Evolutionary conservation across 2,113 vertebrate species (phyloP), one percentile per base, ranked within the genome.

Genomic region (Syrrhaptes paradoxus): DNA sequence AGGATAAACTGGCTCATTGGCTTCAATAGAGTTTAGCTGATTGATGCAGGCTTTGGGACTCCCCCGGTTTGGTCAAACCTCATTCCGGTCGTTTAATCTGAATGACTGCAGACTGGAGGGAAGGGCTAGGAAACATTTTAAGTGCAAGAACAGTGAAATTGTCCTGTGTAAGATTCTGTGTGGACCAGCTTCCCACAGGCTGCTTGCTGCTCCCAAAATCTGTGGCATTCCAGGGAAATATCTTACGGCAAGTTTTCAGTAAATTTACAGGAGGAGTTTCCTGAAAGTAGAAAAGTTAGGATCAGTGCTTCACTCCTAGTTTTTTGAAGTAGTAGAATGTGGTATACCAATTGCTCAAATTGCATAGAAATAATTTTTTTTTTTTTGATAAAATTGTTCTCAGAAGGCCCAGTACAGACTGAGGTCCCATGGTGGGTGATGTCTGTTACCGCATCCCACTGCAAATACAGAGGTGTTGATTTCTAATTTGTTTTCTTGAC

Each of bases 1-100:
- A 93, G 87, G 49, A 66, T 68, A 83, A 66, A 84, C 45, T 80
- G 78, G 58, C 31, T 95, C 67, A 83, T 93, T 94, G 75, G 62
- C 45, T 95, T 93, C 73, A 85, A 3, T 32, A 54, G 71, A 90
- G 66, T 4, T 83, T n/a, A 65, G 75, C 15, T 85, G 85, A 76
- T 58, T 73, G 87, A 83, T 68, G 62, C 17, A 58, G 63, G 36
- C 67, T 76, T 90, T 82, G 57, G 78, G 49, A 78, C 24, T 75
- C 29, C 29, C 17, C 9, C 18, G 79, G 20, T 48, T 83, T 57
- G 75, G 58, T 70, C 85, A 73, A 66, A 54, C 5, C 31, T 83
- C 31, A 65, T 90, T 94, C 58, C 85, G 58, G 18, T 45, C 31
- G 31, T 87, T 96, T 85, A 22, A 48, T 65, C 24, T 62, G 51